Percentiles rank a stretch among this genome's conserved stretches.
Evolutionary conservation across 2,888 invertebrate genomes (phyloP).

Genomic region (Pseudococcus viburni): DNA sequence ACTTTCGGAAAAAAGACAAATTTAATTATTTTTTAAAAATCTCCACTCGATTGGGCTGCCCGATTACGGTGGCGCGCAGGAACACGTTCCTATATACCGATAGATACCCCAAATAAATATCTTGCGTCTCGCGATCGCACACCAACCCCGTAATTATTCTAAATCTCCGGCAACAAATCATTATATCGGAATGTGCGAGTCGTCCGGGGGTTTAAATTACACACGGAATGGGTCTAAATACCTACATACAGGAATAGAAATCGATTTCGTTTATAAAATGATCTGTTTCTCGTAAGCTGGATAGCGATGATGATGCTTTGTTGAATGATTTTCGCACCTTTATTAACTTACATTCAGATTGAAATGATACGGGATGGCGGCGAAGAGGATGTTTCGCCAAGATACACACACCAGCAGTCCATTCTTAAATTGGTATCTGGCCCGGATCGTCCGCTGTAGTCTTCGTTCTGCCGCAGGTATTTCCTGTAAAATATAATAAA

Average conservation of each 20-base stretch:
- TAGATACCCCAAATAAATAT: background rate
- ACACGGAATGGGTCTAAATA: background rate
- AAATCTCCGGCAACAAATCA: background rate
- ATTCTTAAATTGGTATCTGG: too few relatives aligned
- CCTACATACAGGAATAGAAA: too few relatives aligned
- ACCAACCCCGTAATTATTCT: background rate
- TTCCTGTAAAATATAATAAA: too few relatives aligned
- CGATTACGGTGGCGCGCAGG: background rate
- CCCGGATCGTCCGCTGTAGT: too few relatives aligned
- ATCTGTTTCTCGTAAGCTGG: background rate
- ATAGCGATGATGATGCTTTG: background rate
- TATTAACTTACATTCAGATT: background rate
- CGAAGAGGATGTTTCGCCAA: too few relatives aligned
- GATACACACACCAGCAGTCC: too few relatives aligned
- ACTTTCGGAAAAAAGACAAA: slow-evolving; percentile 36
- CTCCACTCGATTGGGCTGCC: background rate
- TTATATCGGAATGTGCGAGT: background rate
- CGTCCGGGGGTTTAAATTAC: background rate
- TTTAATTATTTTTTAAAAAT: slow-evolving; percentile 10
- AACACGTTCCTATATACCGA: background rate
- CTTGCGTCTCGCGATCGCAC: background rate
- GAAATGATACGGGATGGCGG: too few relatives aligned
- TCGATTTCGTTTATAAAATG: slow-evolving; percentile 1
- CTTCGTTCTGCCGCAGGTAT: too few relatives aligned
- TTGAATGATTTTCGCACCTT: slow-evolving; percentile 9